Conservation (phyloP, 2,797 vertebrate species). For the Dendrocincla fuliginosa region DNA sequence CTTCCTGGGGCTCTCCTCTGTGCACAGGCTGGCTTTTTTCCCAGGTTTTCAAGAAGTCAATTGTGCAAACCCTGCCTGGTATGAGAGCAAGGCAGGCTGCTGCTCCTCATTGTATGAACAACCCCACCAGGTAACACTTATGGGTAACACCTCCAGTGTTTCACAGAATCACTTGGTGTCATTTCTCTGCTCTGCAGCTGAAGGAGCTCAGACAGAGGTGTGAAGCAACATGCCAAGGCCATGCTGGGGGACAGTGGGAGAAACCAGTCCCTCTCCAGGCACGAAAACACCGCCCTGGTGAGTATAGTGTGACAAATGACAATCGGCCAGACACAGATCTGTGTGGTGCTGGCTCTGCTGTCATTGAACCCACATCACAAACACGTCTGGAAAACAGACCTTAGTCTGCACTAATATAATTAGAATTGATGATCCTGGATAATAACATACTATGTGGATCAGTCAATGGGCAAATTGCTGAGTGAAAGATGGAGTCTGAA, state of each 20-base stretch:
- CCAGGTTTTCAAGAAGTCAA: not conserved
- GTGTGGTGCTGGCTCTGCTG: not conserved
- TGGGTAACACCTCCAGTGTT: accelerated
- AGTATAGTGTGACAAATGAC: not conserved
- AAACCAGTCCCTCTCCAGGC: not conserved
- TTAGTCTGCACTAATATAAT: not conserved
- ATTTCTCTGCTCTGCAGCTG: not conserved
- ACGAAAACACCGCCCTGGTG: accelerated
- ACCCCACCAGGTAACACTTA: not conserved
- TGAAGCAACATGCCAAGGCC: accelerated
- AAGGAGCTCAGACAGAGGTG: not conserved
- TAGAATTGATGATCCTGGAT: not conserved
- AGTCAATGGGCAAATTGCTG: not conserved
- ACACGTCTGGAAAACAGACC: not conserved
- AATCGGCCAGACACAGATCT: not conserved
- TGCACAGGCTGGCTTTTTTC: not conserved
- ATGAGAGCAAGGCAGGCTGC: not conserved
- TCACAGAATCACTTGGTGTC: accelerated
- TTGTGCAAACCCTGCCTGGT: not conserved
- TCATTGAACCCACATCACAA: not conserved
- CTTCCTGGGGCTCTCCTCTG: not conserved
- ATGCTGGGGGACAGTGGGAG: accelerated
- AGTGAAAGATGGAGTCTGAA: not conserved
- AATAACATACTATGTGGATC: not conserved
- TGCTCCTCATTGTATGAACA: not conserved